Evolutionary conservation across 2,113 vertebrate species (phyloP).

Genomic region (Genyomyrus donnyi): DNA sequence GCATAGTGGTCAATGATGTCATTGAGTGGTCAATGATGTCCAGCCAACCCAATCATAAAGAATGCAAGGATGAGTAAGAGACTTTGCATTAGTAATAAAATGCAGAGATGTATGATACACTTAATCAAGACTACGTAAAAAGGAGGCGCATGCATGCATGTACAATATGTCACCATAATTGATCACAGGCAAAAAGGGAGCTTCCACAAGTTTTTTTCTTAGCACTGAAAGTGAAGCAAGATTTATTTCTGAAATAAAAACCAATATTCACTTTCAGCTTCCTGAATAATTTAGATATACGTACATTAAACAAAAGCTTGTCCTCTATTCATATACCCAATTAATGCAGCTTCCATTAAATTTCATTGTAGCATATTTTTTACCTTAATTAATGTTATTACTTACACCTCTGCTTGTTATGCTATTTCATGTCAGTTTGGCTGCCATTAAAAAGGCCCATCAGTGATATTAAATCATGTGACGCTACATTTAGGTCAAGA

Average conservation of each 20-base stretch:
- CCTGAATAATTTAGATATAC: not conserved
- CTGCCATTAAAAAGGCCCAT: too few species aligned
- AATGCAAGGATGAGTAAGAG: not conserved
- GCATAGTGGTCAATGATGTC: too few species aligned
- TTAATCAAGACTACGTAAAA: too few species aligned
- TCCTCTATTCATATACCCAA: not conserved
- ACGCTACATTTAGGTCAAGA: too few species aligned
- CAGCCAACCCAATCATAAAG: not conserved
- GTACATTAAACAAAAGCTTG: not conserved
- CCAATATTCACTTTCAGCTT: not conserved
- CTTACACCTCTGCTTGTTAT: too few species aligned
- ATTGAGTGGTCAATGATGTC: not conserved
- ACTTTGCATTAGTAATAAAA: not conserved
- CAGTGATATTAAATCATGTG: too few species aligned
- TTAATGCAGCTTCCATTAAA: too few species aligned
- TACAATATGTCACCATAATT: not conserved
- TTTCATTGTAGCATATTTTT: too few species aligned
- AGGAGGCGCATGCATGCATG: not conserved
- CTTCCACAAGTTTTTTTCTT: not conserved
- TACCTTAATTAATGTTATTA: too few species aligned
- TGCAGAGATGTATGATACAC: too few species aligned
- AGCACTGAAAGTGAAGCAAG: not conserved
- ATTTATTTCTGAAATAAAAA: not conserved
- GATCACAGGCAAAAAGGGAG: not conserved
- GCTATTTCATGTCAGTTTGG: too few species aligned